Evolutionary conservation across 2,888 invertebrate genomes (phyloP).

Genomic region (Nephrotoma appendiculata): DNA sequence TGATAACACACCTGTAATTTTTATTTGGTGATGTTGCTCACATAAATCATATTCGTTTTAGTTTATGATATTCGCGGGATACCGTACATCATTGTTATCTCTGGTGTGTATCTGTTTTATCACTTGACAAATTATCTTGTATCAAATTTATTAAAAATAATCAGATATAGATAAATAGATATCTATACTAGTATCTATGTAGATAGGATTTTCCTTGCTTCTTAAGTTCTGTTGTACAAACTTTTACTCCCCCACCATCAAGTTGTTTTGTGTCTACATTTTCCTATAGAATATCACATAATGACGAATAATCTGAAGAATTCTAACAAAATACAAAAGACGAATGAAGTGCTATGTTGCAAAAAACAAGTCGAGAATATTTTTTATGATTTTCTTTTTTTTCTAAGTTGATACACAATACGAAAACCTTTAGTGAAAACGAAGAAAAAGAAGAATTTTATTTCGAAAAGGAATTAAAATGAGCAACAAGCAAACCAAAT

Average conservation of each 20-base stretch:
- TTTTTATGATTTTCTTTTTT: neutral
- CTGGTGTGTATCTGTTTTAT: neutral
- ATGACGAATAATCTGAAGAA: neutral
- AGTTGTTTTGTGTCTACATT: too few relatives aligned
- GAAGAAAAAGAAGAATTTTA: neutral
- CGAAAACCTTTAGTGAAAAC: neutral
- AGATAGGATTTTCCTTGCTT: too few relatives aligned
- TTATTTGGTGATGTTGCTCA: neutral
- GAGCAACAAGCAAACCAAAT: neutral
- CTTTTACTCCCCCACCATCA: too few relatives aligned
- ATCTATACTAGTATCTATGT: neutral
- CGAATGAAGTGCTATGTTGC: neutral
- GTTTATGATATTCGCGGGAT: neutral
- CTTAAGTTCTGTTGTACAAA: too few relatives aligned
- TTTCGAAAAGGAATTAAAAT: neutral
- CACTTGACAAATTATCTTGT: neutral
- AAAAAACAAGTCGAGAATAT: neutral
- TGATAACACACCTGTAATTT: neutral
- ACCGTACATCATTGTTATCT: neutral
- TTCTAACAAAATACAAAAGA: neutral
- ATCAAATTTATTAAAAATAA: neutral
- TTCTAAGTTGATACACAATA: neutral
- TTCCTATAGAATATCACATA: neutral
- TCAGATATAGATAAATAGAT: neutral
- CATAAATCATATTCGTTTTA: neutral